Evolutionary conservation across 2,113 vertebrate genomes (phyloP).

Genomic region (Callipepla californica): DNA sequence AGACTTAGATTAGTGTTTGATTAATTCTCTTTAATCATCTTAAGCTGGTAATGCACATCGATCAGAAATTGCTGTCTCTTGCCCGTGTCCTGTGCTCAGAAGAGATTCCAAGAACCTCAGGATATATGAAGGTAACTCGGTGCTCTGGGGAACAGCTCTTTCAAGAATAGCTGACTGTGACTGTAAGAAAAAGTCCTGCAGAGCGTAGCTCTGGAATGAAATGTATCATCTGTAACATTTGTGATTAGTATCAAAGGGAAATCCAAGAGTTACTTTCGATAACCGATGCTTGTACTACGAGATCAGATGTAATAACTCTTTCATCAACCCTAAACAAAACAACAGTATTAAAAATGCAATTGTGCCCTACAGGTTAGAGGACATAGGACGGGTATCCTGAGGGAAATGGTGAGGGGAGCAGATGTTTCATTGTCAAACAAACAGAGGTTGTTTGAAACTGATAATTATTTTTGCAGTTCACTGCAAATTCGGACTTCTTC

Average conservation of each 20-base stretch:
- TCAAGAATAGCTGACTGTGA: background rate
- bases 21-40: background rate
- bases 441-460: background rate
- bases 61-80: background rate
- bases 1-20: background rate
- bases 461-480: conserved; percentile 6
- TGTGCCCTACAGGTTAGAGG: background rate
- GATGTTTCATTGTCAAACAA: background rate
- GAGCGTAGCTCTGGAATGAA: background rate
- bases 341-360: background rate
- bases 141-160: background rate
- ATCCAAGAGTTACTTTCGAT: background rate
- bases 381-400: background rate
- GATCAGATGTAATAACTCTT: background rate
- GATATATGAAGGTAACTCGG: background rate
- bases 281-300: background rate
- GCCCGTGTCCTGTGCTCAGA: background rate
- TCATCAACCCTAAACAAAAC: background rate
- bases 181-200: background rate
- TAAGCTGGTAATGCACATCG: background rate
- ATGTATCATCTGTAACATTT: background rate
- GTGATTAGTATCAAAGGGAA: background rate
- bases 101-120: background rate
- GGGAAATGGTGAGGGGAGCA: background rate
- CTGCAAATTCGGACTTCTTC: background rate